Percentiles rank a stretch among this genome's conserved stretches.
phyloP scores from a whole-genome alignment of 30 jellyfish, hydroid and myxozoan genomes.

The Hydractinia echinata region DNA sequence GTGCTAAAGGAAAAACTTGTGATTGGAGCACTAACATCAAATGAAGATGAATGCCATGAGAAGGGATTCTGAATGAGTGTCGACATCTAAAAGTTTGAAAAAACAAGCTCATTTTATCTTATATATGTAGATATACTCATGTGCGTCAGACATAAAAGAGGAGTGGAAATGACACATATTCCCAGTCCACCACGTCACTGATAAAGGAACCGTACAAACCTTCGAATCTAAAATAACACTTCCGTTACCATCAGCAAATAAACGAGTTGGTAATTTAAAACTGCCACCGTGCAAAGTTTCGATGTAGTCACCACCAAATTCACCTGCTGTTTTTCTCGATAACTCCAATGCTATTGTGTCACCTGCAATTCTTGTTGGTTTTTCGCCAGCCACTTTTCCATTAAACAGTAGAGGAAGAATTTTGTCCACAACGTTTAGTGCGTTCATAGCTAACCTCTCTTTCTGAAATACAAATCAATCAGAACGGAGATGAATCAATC shows the following conservation, averaged over 20 bases:
- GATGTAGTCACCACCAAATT: not conserved
- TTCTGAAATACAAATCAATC: not conserved
- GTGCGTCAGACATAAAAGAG: no score
- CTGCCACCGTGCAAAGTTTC: conserved; percentile 17
- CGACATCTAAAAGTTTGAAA: conserved; percentile 2
- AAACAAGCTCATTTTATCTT: not conserved
- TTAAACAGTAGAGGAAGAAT: not conserved
- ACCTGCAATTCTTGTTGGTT: conserved; percentile 19
- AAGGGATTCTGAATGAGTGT: conserved; percentile 16
- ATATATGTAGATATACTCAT: no score
- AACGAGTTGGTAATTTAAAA: not conserved
- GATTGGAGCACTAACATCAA: conserved; percentile 19
- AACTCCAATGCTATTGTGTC: conserved; percentile 24
- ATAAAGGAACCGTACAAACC: not conserved
- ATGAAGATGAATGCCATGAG: conserved; percentile 19
- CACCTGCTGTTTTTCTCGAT: conserved; percentile 1
- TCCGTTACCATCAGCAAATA: conserved; percentile 15
- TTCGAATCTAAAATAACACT: conserved; percentile 6
- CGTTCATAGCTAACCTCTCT: not conserved
- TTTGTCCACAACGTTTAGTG: conserved; percentile 11
- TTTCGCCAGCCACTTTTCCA: conserved; percentile 36
- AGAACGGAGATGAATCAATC: not conserved
- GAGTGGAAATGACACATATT: not conserved
- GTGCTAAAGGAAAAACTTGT: not conserved
- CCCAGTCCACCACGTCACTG: not conserved